Evolutionary conservation across 2,888 invertebrate species (phyloP), one percentile per base, ranked within the genome.

Genomic region (Morpho achilles): DNA sequence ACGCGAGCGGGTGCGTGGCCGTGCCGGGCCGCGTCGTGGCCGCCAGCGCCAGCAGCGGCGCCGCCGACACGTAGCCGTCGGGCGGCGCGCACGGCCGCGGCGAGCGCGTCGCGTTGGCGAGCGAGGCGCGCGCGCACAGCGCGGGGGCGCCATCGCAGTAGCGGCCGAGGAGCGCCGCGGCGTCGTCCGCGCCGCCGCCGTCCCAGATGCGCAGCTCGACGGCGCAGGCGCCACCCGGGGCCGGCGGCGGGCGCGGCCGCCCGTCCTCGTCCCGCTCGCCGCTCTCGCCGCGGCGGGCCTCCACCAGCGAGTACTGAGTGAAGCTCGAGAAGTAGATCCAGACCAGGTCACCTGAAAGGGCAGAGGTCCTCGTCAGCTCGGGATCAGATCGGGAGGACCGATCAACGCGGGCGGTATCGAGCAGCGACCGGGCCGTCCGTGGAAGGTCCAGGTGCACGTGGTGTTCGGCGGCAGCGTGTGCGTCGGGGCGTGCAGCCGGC

Each of bases 241-340:
- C 60, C 48, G 22, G 60, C 47, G 50, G 70, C 43, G 23, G 23
- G 42, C 43, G 43, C 43, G 2, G 59, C 51, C 32, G 32, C 3
- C 53, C 71, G 2, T 85, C 89, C 16, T 82, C 80, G 40, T 80
- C 87, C 10, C 92, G 89, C 74, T 93, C 93, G 61, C 85, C 89
- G 73, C 92, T 91, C 63, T 93, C 94, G 61, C 87, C 87, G 6
- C 84, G 79, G 3, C 80, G 77, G 55, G 76, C 72, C 60, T 88
- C 89, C 69, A 94, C 89, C 63, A 96, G 87, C 64, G 95, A 95
- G 74, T 96, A 93, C 70, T 96, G 95, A 68, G 94, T 95, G 85
- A 96, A 97, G 65, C 96, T 96, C 65, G 96, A 94, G 79, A 97
- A 97, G 82, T 96, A 96, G 68, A 97, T 91, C 97, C 97, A 97